Evolutionary conservation across 2,888 invertebrate species (phyloP), one percentile per base, ranked within the genome.

Genomic region (Helicoverpa assulta): DNA sequence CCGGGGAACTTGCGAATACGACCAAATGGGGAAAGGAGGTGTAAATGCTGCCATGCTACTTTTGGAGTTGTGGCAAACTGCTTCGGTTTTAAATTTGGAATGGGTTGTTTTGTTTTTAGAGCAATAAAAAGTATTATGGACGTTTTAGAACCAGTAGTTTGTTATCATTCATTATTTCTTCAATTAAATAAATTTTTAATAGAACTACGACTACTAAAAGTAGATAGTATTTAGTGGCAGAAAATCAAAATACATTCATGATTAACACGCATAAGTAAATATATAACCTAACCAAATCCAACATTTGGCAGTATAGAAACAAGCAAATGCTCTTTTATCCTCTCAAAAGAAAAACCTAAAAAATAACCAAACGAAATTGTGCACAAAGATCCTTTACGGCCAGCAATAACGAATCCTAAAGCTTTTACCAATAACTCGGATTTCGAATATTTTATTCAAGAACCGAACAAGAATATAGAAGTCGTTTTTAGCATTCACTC

Each of bases 361-460:
- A 8, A 51, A 58, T 21, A 50, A 58, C 29, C 0, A 1, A 43
- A 52, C 19, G 52, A 60, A 72, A 62, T 71, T 57, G 60, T 43
- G 70, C 50, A 26, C 54, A 64, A 72, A 61, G 66, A 14, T 16
- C 50, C 57, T 64, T 52, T 78, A 68, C 58, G 51, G 63, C 19
- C 56, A 12, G 53, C 66, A 70, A 78, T 70, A 69, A 67, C 29
- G 76, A 19, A 14, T 58, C 47, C 54, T 43, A 54, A 67, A 67
- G 55, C 53, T 58, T 52, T 64, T 18, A 71, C 40, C 65, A 64
- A 73, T 72, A 73, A 66, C 52, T 68, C 29, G 14, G 51, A 52
- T 29, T n/a, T 14, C 0, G 50, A 56, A 71, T 80, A 79, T 73
- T 61, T 80, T 80, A 77, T 77, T 82, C 67, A 77, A 55, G 71